phyloP scores from a whole-genome alignment of 1,140 invertebrate species.

The Trypoxylus dichotomus region DNA sequence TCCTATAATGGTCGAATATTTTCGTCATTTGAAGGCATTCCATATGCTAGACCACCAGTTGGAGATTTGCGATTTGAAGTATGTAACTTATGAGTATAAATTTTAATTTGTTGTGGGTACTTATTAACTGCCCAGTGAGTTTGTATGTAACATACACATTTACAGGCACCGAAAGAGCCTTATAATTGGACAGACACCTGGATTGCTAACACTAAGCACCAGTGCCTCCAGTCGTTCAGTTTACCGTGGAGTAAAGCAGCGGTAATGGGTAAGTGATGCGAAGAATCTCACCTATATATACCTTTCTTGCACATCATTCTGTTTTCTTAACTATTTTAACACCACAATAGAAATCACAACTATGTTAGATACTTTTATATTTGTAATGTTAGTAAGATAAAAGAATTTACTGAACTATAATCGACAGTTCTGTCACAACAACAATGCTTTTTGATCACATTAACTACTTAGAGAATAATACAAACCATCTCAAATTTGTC shows the following conservation, averaged over 20 bases:
- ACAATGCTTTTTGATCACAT: no score
- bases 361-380: no score
- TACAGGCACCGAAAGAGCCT: constrained; percentile 20
- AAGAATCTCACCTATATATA: no score
- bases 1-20: constrained; percentile 5
- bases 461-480: no score
- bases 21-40: constrained; percentile 3
- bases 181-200: constrained; percentile 27
- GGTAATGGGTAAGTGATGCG: background rate
- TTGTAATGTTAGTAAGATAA: no score
- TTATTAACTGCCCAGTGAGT: background rate
- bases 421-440: no score
- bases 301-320: background rate
- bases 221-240: background rate
- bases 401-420: no score
- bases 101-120: background rate
- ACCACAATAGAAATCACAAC: no score
- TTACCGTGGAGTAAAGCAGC: background rate
- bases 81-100: no score
- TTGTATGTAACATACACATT: background rate
- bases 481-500: no score
- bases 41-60: constrained; percentile 18
- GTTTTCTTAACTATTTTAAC: no score
- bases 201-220: constrained; percentile 22
- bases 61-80: constrained; percentile 27